A percentile compares a stretch with the other conserved stretches of the same genome.
Conservation (phyloP, 1,140 invertebrate genomes). For the Notospermus geniculatus region DNA sequence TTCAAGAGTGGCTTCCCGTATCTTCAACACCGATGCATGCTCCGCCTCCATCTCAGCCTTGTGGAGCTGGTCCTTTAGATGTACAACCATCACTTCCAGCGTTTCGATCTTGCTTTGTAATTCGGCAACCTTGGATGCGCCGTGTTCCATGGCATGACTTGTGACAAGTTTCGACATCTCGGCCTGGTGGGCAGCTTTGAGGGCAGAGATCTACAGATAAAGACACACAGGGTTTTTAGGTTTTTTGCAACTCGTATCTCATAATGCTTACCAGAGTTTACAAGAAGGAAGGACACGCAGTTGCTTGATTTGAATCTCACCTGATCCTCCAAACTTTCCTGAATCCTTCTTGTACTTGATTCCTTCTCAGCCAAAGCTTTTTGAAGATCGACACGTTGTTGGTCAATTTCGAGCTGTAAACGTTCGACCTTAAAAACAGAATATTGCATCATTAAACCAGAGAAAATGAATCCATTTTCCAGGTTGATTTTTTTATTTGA, state of each 20-base stretch:
- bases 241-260: no score
- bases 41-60: constrained; percentile 39
- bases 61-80: constrained; percentile 40
- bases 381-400: constrained; percentile 40
- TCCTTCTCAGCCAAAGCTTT: constrained; percentile 46
- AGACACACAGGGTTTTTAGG: neutral
- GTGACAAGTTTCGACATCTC: constrained; percentile 42
- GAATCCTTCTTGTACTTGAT: constrained; percentile 30
- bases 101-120: constrained; percentile 48
- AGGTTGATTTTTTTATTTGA: no score
- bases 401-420: constrained; percentile 41
- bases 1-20: constrained; percentile 36
- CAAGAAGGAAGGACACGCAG: no score
- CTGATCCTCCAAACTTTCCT: constrained; percentile 39
- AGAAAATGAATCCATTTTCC: no score
- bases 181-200: constrained; percentile 37
- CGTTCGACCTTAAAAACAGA: constrained; percentile 35
- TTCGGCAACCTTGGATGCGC: constrained; percentile 44
- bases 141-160: constrained; percentile 44
- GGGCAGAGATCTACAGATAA: neutral
- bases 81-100: constrained; percentile 47
- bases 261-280: no score
- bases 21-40: constrained; percentile 35
- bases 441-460: no score
- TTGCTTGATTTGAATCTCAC: constrained; percentile 20